Evolutionary conservation across 35 echinoderm and acorn worm genomes (phyloP).

Genomic region (Ophiothrix spiculata): DNA sequence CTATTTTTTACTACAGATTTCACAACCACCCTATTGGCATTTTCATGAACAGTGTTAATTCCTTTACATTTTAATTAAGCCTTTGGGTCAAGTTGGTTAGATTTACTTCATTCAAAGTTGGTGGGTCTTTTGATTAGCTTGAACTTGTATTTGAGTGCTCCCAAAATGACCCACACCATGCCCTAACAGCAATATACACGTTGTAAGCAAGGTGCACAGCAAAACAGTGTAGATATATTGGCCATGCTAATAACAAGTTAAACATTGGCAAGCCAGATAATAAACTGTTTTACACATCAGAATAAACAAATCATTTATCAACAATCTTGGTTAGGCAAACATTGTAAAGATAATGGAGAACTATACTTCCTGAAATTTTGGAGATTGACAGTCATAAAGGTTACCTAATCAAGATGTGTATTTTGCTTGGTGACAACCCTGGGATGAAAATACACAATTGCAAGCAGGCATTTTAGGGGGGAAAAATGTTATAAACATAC

Average conservation of each 20-base stretch:
- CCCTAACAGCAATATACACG: neutral
- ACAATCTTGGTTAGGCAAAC: neutral
- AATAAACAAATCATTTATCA: slow-evolving; percentile 1
- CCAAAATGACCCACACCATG: neutral
- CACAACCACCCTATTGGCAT: no score
- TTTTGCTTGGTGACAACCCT: no score
- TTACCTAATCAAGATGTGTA: no score
- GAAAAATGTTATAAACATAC: neutral
- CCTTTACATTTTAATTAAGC: neutral
- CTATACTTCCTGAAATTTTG: neutral
- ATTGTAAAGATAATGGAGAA: neutral
- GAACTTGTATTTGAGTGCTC: neutral
- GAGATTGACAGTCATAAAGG: neutral
- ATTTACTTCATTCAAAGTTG: no score
- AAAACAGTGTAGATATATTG: no score
- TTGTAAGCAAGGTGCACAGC: neutral
- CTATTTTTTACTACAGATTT: no score
- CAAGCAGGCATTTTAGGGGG: no score
- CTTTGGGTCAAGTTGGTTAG: neutral
- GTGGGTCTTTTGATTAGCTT: neutral
- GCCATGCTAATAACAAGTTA: neutral
- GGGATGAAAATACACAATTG: no score
- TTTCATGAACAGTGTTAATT: no score
- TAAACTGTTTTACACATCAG: neutral
- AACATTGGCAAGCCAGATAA: neutral